Evolutionary conservation across 2,797 vertebrate species (phyloP).

Genomic region (Pantherophis vulpinus): DNA sequence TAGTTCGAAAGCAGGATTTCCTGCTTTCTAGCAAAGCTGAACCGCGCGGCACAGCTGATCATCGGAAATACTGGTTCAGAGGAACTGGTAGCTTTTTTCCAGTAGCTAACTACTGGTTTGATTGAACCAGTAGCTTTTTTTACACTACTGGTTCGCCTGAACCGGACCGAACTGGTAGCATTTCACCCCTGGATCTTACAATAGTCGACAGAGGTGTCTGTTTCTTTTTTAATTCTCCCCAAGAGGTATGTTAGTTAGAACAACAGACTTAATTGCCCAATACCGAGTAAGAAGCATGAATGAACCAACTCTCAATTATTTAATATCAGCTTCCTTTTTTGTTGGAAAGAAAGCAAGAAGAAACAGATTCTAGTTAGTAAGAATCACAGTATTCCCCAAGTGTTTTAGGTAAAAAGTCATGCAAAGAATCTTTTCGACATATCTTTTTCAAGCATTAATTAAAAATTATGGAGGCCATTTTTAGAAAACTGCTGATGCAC

Average conservation of each 20-base stretch:
- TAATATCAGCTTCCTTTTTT: neutral
- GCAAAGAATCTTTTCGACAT: neutral
- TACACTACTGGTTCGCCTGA: too few relatives aligned
- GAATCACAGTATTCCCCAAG: neutral
- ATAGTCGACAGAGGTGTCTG: neutral
- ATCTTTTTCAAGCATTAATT: neutral
- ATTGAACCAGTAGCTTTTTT: too few relatives aligned
- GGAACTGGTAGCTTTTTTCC: too few relatives aligned
- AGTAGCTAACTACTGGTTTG: too few relatives aligned
- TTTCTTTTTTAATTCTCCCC: neutral
- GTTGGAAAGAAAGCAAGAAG: neutral
- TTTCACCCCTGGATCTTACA: neutral
- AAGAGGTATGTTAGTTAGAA: neutral
- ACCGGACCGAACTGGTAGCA: too few relatives aligned
- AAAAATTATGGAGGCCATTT: slow-evolving; percentile 15
- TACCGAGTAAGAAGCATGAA: neutral
- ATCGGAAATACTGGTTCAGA: too few relatives aligned
- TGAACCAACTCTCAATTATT: neutral
- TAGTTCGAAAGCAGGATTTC: too few relatives aligned
- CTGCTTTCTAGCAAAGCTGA: too few relatives aligned
- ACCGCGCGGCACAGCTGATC: too few relatives aligned
- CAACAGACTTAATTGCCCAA: neutral
- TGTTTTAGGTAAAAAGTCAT: neutral
- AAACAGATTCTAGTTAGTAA: neutral
- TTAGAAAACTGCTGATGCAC: neutral